These are phyloP conservation scores for Aporophyla lueneburgensis DNA, from an alignment of 2,888 invertebrate species.

Conservation along the genomic window DNA sequence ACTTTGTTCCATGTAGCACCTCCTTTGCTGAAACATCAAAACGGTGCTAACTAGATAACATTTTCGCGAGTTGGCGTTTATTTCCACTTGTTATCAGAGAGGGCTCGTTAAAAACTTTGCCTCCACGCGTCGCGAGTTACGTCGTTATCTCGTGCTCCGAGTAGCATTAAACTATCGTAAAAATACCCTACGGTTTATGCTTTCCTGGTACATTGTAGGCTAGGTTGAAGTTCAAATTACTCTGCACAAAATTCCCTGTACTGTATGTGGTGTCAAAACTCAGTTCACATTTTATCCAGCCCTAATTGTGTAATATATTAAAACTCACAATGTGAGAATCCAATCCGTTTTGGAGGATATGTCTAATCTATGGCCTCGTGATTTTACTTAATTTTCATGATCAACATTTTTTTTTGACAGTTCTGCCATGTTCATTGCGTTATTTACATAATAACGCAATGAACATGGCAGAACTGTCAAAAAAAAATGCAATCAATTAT, in stretches of 20 bases:
- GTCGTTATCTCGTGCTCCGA: constrained; percentile 48
- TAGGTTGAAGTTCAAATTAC: neutral
- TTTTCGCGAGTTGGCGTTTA: constrained; percentile 46
- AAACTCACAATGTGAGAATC: too few species aligned
- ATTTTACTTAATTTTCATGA: too few species aligned
- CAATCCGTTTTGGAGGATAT: too few species aligned
- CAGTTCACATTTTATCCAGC: neutral
- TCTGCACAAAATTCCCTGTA: neutral
- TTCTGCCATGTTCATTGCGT: too few species aligned
- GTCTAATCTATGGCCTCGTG: too few species aligned
- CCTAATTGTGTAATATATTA: too few species aligned
- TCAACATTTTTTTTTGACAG: too few species aligned
- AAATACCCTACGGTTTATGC: constrained; percentile 38
- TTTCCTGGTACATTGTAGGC: constrained; percentile 25
- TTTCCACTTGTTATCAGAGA: constrained; percentile 52
- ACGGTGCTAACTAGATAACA: constrained; percentile 51
- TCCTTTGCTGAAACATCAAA: constrained; percentile 30
- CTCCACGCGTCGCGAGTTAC: constrained; percentile 27
- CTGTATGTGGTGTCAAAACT: neutral
- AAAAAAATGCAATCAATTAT: too few species aligned
- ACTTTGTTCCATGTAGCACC: neutral
- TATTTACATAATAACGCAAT: too few species aligned
- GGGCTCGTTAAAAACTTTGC: constrained; percentile 64
- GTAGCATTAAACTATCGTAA: constrained; percentile 38
- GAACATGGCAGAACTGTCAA: too few species aligned